A percentile compares a stretch with the other conserved stretches of the same genome.
Evolutionary conservation across 2,888 invertebrate genomes (phyloP).

Genomic region (Tupiocoris notatus): DNA sequence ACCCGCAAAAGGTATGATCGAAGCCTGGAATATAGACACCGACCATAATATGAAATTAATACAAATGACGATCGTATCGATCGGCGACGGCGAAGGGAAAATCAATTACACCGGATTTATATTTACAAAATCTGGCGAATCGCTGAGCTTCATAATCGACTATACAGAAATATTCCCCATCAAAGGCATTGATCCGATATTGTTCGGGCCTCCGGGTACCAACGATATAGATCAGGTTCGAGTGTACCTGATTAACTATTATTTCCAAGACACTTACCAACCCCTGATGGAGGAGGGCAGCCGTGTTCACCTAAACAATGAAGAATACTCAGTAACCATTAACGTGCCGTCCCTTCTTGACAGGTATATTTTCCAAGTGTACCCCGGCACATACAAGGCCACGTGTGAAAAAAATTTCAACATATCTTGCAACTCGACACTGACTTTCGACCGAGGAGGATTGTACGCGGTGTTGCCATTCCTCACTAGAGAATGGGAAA

Average conservation of each 20-base stretch:
- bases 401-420: neutral
- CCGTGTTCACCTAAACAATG: neutral
- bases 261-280: neutral
- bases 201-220: constrained; percentile 16
- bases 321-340: neutral
- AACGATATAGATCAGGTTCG: constrained; percentile 11
- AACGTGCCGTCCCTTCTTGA: neutral
- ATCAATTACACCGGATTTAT: constrained; percentile 5
- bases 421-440: neutral
- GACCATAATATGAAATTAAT: neutral
- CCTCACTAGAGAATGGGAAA: neutral
- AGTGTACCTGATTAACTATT: constrained; percentile 21
- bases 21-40: constrained; percentile 10
- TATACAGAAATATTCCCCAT: neutral
- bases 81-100: neutral
- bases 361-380: neutral
- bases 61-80: neutral
- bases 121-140: constrained; percentile 5
- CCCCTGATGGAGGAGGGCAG: neutral
- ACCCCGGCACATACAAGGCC: neutral
- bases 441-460: neutral
- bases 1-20: neutral
- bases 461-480: constrained; percentile 15
- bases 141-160: constrained; percentile 14
- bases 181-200: neutral